Conservation (phyloP, 2,888 invertebrate species). For the Drosophila bunnanda region DNA sequence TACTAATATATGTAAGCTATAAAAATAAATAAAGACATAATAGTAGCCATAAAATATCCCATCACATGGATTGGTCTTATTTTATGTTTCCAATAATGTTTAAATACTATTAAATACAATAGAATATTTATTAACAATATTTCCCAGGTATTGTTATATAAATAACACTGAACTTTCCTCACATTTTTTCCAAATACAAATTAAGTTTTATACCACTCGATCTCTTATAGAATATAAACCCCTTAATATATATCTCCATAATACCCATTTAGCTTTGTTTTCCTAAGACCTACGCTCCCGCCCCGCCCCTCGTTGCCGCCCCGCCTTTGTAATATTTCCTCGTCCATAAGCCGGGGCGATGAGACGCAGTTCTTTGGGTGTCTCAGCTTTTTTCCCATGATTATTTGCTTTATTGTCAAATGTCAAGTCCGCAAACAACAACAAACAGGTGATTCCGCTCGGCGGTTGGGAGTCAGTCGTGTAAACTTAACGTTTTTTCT, state of each 20-base stretch:
- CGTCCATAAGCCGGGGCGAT: constrained; percentile 20
- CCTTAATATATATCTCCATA: constrained; percentile 1
- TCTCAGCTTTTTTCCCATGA: constrained; percentile 78
- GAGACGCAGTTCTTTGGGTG: constrained; percentile 32
- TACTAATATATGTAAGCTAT: no score
- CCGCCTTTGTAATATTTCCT: constrained; percentile 16
- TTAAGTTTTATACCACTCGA: background rate
- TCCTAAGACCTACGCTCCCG: constrained; percentile 8
- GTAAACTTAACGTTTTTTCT: constrained; percentile 76
- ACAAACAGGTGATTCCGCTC: constrained; percentile 60
- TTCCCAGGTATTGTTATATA: background rate
- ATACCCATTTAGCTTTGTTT: constrained; percentile 18
- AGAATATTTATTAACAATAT: background rate
- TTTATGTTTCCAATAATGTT: background rate
- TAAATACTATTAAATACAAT: background rate
- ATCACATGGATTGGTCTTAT: background rate
- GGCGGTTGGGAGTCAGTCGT: constrained; percentile 69
- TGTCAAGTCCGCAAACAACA: constrained; percentile 73
- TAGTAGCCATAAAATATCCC: background rate
- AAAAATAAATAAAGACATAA: background rate
- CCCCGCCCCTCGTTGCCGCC: background rate
- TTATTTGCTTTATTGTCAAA: constrained; percentile 83
- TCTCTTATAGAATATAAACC: background rate
- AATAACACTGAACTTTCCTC: background rate
- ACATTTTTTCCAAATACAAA: background rate